Evolutionary conservation across 2,113 vertebrate species (phyloP), one percentile per base, ranked within the genome.

Genomic region (Forbesichthys papilliferus): DNA sequence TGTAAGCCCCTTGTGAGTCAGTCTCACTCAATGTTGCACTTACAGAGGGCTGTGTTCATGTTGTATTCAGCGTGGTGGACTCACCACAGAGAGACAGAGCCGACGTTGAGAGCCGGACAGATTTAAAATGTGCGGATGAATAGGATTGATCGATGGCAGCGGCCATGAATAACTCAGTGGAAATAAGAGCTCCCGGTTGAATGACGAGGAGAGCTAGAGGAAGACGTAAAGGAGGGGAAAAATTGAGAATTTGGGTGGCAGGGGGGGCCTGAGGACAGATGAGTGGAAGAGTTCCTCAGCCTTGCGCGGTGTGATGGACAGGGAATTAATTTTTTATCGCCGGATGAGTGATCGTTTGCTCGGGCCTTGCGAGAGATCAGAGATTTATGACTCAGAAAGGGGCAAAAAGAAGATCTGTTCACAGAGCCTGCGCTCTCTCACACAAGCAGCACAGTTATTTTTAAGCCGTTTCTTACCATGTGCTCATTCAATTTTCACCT

Each of bases 251-350:
- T 27, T 14, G 47, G 20, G 53, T 16, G 14, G 56, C 11, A 34
- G 9, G 10, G 14, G 42, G 42, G 1, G 36, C 11, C n/a, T 3
- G 59, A 42, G 63, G 66, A 63, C 51, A 71, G 13, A 81, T 78
- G 64, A 63, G 66, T 13, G 12, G 34, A 57, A 48, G 52, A 18
- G 52, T 57, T 66, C 34, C 61, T 46, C 61, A 78, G 81, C 78
- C 75, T 78, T 81, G 77, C 68, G 34, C 70, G 33, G 71, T 54
- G 57, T 82, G 83, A 88, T 74, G 66, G 82, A 78, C 82, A 69
- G 69, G 64, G 69, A 78, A 85, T 90, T 80, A 58, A 83, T 77
- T 71, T 78, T 80, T 89, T 84, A 85, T 85, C 53, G 74, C 57
- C 54, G 8, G 18, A 75, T 78, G 82, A 87, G 80, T 62, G 87